A percentile compares a stretch with the other conserved stretches of the same genome.
These are phyloP conservation scores for Limanda limanda DNA, from an alignment of 2,113 vertebrate species.

Conservation along the genomic window DNA sequence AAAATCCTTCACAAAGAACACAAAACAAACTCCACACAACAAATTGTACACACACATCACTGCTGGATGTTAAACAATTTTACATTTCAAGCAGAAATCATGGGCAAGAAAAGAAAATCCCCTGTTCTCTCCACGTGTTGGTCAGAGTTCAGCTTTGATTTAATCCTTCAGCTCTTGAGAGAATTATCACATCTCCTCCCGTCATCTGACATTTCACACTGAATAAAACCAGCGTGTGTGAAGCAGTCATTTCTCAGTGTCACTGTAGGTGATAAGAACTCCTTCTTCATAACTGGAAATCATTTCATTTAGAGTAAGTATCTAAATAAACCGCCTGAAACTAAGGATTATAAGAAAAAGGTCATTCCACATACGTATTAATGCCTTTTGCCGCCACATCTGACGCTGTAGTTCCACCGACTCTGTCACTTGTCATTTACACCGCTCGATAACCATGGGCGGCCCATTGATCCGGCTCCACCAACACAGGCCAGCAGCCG, in stretches of 20 bases:
- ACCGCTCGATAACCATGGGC: slow-evolving; percentile 46
- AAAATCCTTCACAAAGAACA: not conserved
- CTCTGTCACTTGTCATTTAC: slow-evolving; percentile 57
- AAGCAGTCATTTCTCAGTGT: too few relatives aligned
- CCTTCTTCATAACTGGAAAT: not conserved
- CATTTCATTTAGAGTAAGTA: not conserved
- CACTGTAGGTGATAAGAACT: too few relatives aligned
- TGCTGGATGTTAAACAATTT: not conserved
- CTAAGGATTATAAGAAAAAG: slow-evolving; percentile 18
- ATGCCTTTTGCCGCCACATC: not conserved
- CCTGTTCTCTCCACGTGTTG: too few relatives aligned
- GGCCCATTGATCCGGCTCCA: slow-evolving; percentile 50
- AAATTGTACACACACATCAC: not conserved
- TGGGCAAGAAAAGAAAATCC: not conserved
- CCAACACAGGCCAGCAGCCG: slow-evolving; percentile 12
- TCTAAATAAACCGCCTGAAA: not conserved
- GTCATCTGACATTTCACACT: not conserved
- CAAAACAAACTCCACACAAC: not conserved
- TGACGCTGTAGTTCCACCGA: slow-evolving; percentile 12
- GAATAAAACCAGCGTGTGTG: not conserved
- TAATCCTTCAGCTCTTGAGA: too few relatives aligned
- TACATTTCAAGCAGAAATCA: not conserved
- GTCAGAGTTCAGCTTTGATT: too few relatives aligned
- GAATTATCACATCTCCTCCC: too few relatives aligned
- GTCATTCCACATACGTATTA: not conserved